Conservation (phyloP, 2,888 invertebrate genomes). For the Prosapia bicincta region DNA sequence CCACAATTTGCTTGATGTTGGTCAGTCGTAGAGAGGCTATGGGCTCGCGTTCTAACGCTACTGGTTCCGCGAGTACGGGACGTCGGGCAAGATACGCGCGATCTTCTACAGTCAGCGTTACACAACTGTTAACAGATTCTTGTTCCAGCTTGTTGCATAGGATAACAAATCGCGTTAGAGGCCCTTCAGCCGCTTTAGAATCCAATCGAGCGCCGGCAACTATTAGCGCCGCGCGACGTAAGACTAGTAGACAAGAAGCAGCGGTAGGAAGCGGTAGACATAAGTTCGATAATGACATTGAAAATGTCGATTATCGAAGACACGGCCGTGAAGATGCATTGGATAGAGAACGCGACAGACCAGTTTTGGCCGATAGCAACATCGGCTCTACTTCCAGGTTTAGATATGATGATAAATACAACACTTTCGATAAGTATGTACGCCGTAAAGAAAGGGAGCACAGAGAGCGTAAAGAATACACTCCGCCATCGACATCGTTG, state of each 20-base stretch:
- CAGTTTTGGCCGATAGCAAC: constrained; percentile 44
- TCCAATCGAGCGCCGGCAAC: constrained; percentile 43
- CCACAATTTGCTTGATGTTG: neutral
- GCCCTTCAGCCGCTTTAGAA: constrained; percentile 60
- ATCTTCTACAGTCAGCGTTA: constrained; percentile 76
- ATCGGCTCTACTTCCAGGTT: constrained; percentile 47
- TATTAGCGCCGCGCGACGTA: constrained; percentile 40
- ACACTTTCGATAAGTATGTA: constrained; percentile 51
- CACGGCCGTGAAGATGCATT: constrained; percentile 32
- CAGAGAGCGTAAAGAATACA: neutral
- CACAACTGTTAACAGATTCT: constrained; percentile 81
- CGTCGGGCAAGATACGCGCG: constrained; percentile 71
- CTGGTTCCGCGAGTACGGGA: constrained; percentile 36
- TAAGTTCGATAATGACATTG: constrained; percentile 17
- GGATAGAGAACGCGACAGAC: constrained; percentile 45
- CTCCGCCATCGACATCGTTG: constrained; percentile 43
- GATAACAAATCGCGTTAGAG: constrained; percentile 67
- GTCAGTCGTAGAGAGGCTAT: constrained; percentile 7
- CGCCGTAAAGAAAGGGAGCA: constrained; percentile 3
- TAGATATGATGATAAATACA: constrained; percentile 75
- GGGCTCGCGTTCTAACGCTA: constrained; percentile 21
- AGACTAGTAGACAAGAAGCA: constrained; percentile 30
- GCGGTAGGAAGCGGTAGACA: neutral
- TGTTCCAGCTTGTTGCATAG: constrained; percentile 82
- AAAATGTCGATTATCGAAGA: neutral